phyloP scores from a whole-genome alignment of 1,140 invertebrate species.

The Stegodyphus dumicola region DNA sequence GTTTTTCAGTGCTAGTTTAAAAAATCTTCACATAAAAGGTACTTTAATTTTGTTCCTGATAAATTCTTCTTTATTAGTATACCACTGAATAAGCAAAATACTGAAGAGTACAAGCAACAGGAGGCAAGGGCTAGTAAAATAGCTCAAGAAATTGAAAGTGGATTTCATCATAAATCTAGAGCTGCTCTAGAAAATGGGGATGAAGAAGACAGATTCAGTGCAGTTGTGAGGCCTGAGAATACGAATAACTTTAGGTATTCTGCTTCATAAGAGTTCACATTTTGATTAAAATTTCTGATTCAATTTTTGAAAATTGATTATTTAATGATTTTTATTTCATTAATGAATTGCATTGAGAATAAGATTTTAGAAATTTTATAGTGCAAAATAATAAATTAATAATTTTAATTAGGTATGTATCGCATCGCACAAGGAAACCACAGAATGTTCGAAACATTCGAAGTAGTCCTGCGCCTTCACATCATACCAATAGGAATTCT shows the following conservation, averaged over 20 bases:
- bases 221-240: constrained; percentile 66
- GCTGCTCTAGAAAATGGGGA: constrained; percentile 91
- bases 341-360: neutral
- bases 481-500: constrained; percentile 21
- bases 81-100: constrained; percentile 83
- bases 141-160: constrained; percentile 89
- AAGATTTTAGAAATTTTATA: neutral
- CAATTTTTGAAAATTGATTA: neutral
- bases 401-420: constrained; percentile 13
- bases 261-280: neutral
- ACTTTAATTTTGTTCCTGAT: too few species aligned
- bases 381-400: neutral
- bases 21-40: too few species aligned
- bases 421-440: constrained; percentile 2
- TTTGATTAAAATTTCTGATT: neutral
- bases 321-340: neutral
- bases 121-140: constrained; percentile 87
- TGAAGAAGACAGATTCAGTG: constrained; percentile 80
- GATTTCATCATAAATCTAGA: constrained; percentile 81
- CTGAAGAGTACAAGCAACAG: constrained; percentile 84
- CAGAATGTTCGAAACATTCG: constrained; percentile 23
- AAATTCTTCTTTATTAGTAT: constrained; percentile 68
- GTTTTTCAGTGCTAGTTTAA: too few species aligned
- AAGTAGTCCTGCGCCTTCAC: constrained; percentile 6
- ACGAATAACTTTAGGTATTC: constrained; percentile 17